A percentile compares a stretch with the other conserved stretches of the same genome.
Evolutionary conservation across 2,888 invertebrate species (phyloP).

Genomic region (Eupithecia tripunctaria): DNA sequence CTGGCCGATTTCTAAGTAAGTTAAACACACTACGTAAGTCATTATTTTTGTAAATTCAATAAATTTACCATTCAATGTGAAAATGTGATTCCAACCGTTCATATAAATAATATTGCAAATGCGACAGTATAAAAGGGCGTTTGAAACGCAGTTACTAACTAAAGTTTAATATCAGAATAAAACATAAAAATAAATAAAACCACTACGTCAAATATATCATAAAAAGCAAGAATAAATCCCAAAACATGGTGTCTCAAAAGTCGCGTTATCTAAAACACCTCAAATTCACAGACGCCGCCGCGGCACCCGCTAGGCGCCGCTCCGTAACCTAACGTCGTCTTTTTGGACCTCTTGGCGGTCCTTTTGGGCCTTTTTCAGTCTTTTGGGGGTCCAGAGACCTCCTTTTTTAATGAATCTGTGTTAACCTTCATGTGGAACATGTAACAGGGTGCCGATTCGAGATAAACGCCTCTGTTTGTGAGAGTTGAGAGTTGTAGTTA

Average conservation of each 20-base stretch:
- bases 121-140: no score
- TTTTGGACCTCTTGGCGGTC: slow-evolving; percentile 56
- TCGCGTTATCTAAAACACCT: slow-evolving; percentile 64
- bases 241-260: slow-evolving; percentile 14
- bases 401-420: slow-evolving; percentile 83
- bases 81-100: no score
- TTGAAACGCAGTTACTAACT: no score
- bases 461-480: slow-evolving; percentile 70
- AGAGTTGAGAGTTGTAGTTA: slow-evolving; percentile 4
- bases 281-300: slow-evolving; percentile 81
- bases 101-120: no score
- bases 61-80: no score
- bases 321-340: slow-evolving; percentile 79
- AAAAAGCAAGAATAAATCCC: not conserved
- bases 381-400: slow-evolving; percentile 81
- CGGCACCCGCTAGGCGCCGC: slow-evolving; percentile 81
- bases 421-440: slow-evolving; percentile 82
- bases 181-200: no score
- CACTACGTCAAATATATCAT: not conserved
- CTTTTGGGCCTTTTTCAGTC: slow-evolving; percentile 76
- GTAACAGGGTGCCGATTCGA: slow-evolving; percentile 83
- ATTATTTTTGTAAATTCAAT: no score
- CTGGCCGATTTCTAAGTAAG: no score
- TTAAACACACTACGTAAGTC: no score
- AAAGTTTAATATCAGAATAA: no score